Conservation (phyloP, 1,140 invertebrate species). For the Drosophila carrolli region DNA sequence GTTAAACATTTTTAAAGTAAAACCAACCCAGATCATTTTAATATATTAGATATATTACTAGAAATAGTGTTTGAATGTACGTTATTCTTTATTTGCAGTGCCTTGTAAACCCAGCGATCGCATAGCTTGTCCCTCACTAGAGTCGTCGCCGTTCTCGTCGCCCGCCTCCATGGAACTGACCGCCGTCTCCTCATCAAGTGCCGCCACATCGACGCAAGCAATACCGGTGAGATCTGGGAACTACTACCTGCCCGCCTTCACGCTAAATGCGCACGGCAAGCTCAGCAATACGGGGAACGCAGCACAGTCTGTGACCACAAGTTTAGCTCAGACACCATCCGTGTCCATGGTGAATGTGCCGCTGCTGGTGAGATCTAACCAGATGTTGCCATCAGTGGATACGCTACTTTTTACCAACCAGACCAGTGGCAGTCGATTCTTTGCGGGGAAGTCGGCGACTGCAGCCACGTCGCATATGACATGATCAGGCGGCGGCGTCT, state of each 20-base stretch:
- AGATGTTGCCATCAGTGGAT: constrained; percentile 78
- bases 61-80: background rate
- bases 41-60: no score
- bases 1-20: no score
- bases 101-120: constrained; percentile 65
- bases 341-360: constrained; percentile 72
- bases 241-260: constrained; percentile 72
- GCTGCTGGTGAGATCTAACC: constrained; percentile 69
- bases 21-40: no score
- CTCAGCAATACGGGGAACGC: constrained; percentile 37
- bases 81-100: constrained; percentile 42
- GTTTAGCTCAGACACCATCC: constrained; percentile 23
- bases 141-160: constrained; percentile 80
- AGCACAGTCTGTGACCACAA: constrained; percentile 14
- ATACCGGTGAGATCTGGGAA: constrained; percentile 57
- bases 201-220: constrained; percentile 30
- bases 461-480: constrained; percentile 64
- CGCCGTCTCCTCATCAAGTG: constrained; percentile 53
- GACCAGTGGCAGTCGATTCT: constrained; percentile 70
- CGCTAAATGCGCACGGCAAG: constrained; percentile 69
- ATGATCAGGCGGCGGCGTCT: constrained; percentile 59
- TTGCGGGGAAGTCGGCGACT: constrained; percentile 54
- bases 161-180: constrained; percentile 78
- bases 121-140: constrained; percentile 72
- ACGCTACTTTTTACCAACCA: constrained; percentile 74